phyloP scores from a whole-genome alignment of 2,113 vertebrate species.

The Mionectes macconnelli region DNA sequence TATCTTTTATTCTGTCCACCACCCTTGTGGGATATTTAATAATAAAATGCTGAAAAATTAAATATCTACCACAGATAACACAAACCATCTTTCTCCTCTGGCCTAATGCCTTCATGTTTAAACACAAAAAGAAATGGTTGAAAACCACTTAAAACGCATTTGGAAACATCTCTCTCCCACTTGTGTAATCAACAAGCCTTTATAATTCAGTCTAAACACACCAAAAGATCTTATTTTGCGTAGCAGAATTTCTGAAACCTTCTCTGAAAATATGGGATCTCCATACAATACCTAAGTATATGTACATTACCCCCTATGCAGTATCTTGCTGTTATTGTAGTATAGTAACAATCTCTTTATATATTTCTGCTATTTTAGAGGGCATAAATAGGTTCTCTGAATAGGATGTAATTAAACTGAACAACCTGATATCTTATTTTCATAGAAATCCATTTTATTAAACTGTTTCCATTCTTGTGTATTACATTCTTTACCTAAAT shows the following conservation, averaged over 20 bases:
- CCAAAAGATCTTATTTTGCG: not conserved
- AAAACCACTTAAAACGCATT: not conserved
- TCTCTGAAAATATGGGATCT: not conserved
- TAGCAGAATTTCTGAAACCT: not conserved
- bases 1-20: not conserved
- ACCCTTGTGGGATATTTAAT: not conserved
- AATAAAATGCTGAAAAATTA: not conserved
- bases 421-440: constrained; percentile 42
- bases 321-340: not conserved
- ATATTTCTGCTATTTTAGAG: constrained; percentile 1
- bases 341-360: not conserved
- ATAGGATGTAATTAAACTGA: constrained; percentile 41
- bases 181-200: not conserved
- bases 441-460: constrained; percentile 60
- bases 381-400: constrained; percentile 7
- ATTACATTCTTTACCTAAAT: constrained; percentile 65
- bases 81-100: not conserved
- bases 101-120: not conserved
- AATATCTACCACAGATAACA: not conserved
- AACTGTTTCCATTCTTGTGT: constrained; percentile 18
- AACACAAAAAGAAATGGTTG: not conserved
- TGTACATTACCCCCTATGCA: not conserved
- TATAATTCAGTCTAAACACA: not conserved
- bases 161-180: not conserved
- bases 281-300: not conserved